A percentile compares a stretch with the other conserved stretches of the same genome.
phyloP scores from a whole-genome alignment of 2,888 invertebrate species.

The Acanthosoma haemorrhoidale region DNA sequence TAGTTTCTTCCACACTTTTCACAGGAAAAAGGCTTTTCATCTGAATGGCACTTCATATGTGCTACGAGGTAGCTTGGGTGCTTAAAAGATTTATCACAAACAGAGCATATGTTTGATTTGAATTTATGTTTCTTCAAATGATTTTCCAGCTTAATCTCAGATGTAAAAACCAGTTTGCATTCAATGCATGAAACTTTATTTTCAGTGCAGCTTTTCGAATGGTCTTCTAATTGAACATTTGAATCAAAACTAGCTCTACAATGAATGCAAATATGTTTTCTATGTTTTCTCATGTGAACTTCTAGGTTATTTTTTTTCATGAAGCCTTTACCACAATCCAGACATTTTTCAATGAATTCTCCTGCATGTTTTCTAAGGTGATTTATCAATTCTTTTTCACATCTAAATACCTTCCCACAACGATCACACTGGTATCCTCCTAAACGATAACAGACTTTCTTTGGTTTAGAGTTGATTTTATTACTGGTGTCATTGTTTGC shows the following conservation, averaged over 20 bases:
- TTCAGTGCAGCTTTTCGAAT: not conserved
- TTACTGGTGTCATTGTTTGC: not conserved
- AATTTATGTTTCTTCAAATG: slow-evolving; percentile 19
- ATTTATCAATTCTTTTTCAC: slow-evolving; percentile 7
- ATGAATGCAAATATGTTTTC: slow-evolving; percentile 4
- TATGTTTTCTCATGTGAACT: slow-evolving; percentile 42
- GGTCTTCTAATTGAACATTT: not conserved
- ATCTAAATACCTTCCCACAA: slow-evolving; percentile 15
- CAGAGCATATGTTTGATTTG: not conserved
- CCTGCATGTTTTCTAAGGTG: slow-evolving; percentile 42
- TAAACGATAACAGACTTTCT: not conserved
- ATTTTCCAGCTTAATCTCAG: slow-evolving; percentile 22
- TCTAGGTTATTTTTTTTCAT: slow-evolving; percentile 38
- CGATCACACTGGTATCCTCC: slow-evolving; percentile 15
- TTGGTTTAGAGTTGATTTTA: not conserved
- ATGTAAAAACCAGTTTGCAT: slow-evolving; percentile 30
- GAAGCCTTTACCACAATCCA: slow-evolving; percentile 42
- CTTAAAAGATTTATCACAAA: slow-evolving; percentile 19
- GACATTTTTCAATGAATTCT: slow-evolving; percentile 40
- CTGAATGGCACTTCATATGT: slow-evolving; percentile 18
- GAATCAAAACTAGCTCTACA: slow-evolving; percentile 17
- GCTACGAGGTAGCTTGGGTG: slow-evolving; percentile 15
- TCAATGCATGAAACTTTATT: slow-evolving; percentile 39
- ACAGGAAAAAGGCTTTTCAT: slow-evolving; percentile 19
- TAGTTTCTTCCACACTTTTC: slow-evolving; percentile 19